Percentiles rank a stretch among this genome's conserved stretches.
phyloP scores from a whole-genome alignment of 2,113 vertebrate species.

The Triplophysa rosa region DNA sequence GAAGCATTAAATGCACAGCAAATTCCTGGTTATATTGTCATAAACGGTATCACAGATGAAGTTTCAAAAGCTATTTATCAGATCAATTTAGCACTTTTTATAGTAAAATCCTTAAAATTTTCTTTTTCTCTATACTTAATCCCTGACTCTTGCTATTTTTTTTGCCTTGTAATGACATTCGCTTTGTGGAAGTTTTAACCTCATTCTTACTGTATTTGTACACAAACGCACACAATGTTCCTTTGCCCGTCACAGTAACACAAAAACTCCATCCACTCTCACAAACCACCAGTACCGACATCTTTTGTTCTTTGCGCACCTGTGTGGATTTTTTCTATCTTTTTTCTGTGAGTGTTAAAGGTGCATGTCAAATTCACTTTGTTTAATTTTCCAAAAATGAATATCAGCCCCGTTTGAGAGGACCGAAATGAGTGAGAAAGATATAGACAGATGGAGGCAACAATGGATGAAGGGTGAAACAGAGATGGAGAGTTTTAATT shows the following conservation, averaged over 20 bases:
- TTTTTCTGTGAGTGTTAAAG: constrained; percentile 30
- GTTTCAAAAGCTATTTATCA: no score
- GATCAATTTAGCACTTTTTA: no score
- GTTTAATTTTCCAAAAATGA: not conserved
- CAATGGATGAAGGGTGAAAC: constrained; percentile 1
- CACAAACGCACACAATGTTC: constrained; percentile 2
- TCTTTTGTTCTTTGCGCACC: constrained; percentile 20
- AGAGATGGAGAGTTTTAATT: constrained; percentile 48
- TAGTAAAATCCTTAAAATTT: no score
- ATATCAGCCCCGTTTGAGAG: not conserved
- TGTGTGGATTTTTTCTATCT: constrained; percentile 14
- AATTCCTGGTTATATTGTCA: no score
- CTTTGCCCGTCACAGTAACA: constrained; percentile 29
- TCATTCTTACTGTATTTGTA: not conserved
- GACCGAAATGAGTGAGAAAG: constrained; percentile 1
- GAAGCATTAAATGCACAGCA: no score
- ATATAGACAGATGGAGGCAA: constrained; percentile 18
- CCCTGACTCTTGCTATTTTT: not conserved
- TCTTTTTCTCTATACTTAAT: no score
- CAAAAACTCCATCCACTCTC: constrained; percentile 3
- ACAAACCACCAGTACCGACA: constrained; percentile 12
- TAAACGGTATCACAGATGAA: no score
- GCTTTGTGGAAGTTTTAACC: no score
- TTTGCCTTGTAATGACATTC: no score
- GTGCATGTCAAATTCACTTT: constrained; percentile 9